Evolutionary conservation across 2,888 invertebrate genomes (phyloP).

Genomic region (Drosophila demipolita): DNA sequence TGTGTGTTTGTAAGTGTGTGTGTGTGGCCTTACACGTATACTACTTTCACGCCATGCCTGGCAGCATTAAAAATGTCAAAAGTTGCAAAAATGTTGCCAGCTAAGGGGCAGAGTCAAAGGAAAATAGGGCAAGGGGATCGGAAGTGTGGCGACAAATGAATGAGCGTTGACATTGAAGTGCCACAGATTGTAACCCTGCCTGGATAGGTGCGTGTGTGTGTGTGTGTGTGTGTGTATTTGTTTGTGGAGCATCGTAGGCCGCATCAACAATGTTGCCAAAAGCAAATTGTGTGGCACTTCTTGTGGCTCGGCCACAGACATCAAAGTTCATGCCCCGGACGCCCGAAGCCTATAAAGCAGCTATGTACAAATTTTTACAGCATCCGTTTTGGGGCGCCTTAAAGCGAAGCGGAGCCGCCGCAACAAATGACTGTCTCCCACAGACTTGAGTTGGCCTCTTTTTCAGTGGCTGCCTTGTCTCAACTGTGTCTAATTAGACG

Average conservation of each 20-base stretch:
- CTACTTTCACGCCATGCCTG: slow-evolving; percentile 78
- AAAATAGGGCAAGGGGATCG: slow-evolving; percentile 37
- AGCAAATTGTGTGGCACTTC: slow-evolving; percentile 74
- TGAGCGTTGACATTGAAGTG: slow-evolving; percentile 74
- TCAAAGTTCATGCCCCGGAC: slow-evolving; percentile 60
- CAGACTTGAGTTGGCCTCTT: slow-evolving; percentile 38
- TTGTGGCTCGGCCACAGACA: slow-evolving; percentile 64
- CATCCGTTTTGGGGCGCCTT: slow-evolving; percentile 64
- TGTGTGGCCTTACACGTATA: slow-evolving; percentile 44
- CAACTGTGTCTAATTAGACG: slow-evolving; percentile 79
- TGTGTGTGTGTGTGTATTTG: slow-evolving; percentile 25
- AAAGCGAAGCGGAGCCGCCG: slow-evolving; percentile 39
- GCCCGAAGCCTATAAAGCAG: slow-evolving; percentile 17
- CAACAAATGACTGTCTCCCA: slow-evolving; percentile 57
- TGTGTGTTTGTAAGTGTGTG: slow-evolving; percentile 20
- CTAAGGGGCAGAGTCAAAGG: slow-evolving; percentile 44
- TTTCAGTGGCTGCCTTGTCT: slow-evolving; percentile 55
- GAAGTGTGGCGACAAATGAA: slow-evolving; percentile 68
- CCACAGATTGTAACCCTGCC: slow-evolving; percentile 35
- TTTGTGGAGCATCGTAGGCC: slow-evolving; percentile 53
- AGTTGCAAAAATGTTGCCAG: slow-evolving; percentile 78
- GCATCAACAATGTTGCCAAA: slow-evolving; percentile 75
- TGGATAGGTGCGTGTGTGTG: background rate
- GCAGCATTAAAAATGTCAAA: slow-evolving; percentile 80
- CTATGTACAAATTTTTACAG: slow-evolving; percentile 31